Evolutionary conservation across 2,113 vertebrate genomes (phyloP).

Genomic region (Emydocephalus ijimae): DNA sequence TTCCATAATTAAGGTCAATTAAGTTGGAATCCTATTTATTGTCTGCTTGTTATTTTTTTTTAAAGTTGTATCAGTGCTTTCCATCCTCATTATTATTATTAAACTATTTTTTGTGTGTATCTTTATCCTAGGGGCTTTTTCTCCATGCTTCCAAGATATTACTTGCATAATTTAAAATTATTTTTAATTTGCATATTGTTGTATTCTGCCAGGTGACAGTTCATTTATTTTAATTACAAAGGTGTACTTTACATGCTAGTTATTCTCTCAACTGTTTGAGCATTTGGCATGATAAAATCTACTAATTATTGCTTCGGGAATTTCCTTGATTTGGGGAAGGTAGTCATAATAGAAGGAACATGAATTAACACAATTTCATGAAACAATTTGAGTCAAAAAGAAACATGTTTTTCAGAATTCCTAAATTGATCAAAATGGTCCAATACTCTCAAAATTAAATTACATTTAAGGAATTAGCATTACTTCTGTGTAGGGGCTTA

Average conservation of each 20-base stretch:
- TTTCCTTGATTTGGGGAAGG: not conserved
- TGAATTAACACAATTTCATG: not conserved
- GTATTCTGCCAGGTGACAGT: constrained; percentile 13
- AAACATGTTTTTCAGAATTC: not conserved
- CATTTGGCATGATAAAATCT: not conserved
- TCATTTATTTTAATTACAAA: constrained; percentile 23
- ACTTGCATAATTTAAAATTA: constrained; percentile 12
- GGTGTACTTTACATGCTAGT: not conserved
- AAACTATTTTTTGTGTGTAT: constrained; percentile 18
- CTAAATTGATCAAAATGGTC: not conserved
- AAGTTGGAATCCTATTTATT: not conserved
- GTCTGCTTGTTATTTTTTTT: not conserved
- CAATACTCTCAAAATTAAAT: not conserved
- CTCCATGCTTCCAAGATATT: not conserved
- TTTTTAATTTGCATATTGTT: constrained; percentile 17
- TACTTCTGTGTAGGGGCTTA: not conserved
- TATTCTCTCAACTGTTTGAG: not conserved
- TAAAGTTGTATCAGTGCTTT: not conserved
- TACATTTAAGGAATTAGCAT: accelerated
- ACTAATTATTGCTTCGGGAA: not conserved
- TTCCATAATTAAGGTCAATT: not conserved
- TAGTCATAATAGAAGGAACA: constrained; percentile 16
- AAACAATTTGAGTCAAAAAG: not conserved
- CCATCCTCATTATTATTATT: not conserved
- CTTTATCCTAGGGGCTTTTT: not conserved